Conservation (phyloP, 2,888 invertebrate genomes). For the Laspeyria flexula region DNA sequence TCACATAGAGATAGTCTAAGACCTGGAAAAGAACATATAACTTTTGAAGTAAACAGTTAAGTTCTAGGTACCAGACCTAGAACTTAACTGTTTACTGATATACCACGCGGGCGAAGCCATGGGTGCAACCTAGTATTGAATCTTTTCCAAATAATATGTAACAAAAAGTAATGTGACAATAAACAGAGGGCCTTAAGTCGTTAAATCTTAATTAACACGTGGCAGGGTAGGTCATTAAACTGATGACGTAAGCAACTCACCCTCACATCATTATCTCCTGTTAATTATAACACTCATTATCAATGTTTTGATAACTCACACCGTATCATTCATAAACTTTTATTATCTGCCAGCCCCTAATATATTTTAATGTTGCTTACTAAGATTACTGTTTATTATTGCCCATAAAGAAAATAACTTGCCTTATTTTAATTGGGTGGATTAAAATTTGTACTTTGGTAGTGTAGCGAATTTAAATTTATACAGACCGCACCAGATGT, state of each 20-base stretch:
- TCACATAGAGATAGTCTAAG: too few relatives aligned
- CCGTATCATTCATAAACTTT: conserved; percentile 39
- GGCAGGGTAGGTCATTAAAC: conserved; percentile 58
- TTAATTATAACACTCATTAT: conserved; percentile 54
- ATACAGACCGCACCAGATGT: conserved; percentile 33
- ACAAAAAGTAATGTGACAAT: conserved; percentile 59
- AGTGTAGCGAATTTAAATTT: conserved; percentile 29
- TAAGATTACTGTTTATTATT: conserved; percentile 7
- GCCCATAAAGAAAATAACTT: conserved; percentile 25
- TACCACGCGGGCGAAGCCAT: too few relatives aligned
- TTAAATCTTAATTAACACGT: conserved; percentile 73
- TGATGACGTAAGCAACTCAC: conserved; percentile 58
- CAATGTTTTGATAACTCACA: conserved; percentile 44
- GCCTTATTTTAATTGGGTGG: conserved; percentile 15
- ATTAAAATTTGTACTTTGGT: conserved; percentile 16
- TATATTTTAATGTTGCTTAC: conserved; percentile 37
- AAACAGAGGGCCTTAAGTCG: conserved; percentile 62
- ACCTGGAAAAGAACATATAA: too few relatives aligned
- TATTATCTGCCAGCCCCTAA: conserved; percentile 23
- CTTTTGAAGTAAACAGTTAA: too few relatives aligned
- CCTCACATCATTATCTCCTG: conserved; percentile 40
- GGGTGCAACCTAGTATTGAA: too few relatives aligned
- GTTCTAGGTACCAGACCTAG: too few relatives aligned
- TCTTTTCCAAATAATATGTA: conserved; percentile 41
- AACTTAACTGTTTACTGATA: too few relatives aligned